Conservation (phyloP, 2,797 vertebrate species). For the Microtus agrestis region DNA sequence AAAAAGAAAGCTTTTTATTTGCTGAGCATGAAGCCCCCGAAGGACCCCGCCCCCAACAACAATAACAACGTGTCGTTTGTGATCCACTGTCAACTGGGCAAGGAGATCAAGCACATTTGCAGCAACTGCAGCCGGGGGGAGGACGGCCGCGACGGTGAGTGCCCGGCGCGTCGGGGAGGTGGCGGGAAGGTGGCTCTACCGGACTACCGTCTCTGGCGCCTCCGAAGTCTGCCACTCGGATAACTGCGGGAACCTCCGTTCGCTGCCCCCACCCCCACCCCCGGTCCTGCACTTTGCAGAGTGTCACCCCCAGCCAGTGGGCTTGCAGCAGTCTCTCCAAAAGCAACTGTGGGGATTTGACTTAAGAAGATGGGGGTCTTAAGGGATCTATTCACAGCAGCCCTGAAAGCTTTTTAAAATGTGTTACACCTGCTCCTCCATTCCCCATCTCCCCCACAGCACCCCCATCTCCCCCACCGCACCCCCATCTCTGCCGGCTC, state of each 20-base stretch:
- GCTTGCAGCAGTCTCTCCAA: background rate
- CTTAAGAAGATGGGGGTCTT: background rate
- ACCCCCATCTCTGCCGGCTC: background rate
- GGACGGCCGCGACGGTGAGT: conserved; percentile 96
- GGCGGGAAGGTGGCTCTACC: conserved; percentile 47
- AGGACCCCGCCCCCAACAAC: conserved; percentile 89
- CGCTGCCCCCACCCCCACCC: background rate
- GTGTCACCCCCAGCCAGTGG: background rate
- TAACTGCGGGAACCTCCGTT: conserved; percentile 63
- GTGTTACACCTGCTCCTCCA: background rate
- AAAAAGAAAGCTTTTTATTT: conserved; percentile 95
- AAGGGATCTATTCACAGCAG: conserved; percentile 22
- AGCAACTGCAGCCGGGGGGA: conserved; percentile 98
- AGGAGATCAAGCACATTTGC: conserved; percentile 99
- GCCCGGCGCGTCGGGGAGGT: conserved; percentile 72
- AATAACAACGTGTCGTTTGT: conserved; percentile 96
- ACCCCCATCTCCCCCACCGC: no score
- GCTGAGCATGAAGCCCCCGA: conserved; percentile 95
- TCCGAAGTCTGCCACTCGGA: conserved; percentile 54
- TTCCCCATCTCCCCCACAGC: background rate
- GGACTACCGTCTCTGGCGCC: conserved; percentile 24
- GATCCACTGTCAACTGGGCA: conserved; percentile 98
- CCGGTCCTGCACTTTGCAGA: conserved; percentile 53
- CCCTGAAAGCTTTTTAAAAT: background rate
- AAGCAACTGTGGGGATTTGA: conserved; percentile 36